A percentile compares a stretch with the other conserved stretches of the same genome.
phyloP scores from a whole-genome alignment of 37 sponge, comb jelly and placozoan genomes.

The Aplysina aerophoba region DNA sequence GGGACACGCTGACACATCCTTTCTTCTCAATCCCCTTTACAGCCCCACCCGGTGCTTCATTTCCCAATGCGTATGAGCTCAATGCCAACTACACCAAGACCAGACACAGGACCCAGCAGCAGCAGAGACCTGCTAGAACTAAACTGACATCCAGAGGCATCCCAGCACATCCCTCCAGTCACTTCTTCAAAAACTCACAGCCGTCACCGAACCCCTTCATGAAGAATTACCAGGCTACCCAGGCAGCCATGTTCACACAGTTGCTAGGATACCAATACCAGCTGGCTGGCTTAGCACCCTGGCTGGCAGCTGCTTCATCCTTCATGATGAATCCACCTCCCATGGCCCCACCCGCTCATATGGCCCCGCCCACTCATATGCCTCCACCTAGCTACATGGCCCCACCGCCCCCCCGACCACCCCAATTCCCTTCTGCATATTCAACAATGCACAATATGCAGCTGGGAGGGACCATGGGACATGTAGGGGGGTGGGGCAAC shows the following conservation, averaged over 20 bases:
- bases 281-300: not conserved
- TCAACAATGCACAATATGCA: not conserved
- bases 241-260: not conserved
- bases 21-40: slow-evolving; percentile 22
- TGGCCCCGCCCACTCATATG: not conserved
- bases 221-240: not conserved
- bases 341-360: not conserved
- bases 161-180: slow-evolving; percentile 7
- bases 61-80: slow-evolving; percentile 13
- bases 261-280: not conserved
- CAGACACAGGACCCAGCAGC: not conserved
- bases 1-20: slow-evolving; percentile 5
- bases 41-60: not conserved
- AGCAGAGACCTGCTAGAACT: not conserved
- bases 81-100: not conserved
- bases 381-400: not conserved
- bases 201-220: not conserved
- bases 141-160: not conserved
- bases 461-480: not conserved
- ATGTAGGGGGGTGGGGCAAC: not conserved
- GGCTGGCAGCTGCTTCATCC: not conserved
- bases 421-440: too few species aligned
- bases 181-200: not conserved
- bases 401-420: not conserved
- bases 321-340: not conserved